phyloP scores from a whole-genome alignment of 2,888 invertebrate genomes.

The Eurytoma californica region DNA sequence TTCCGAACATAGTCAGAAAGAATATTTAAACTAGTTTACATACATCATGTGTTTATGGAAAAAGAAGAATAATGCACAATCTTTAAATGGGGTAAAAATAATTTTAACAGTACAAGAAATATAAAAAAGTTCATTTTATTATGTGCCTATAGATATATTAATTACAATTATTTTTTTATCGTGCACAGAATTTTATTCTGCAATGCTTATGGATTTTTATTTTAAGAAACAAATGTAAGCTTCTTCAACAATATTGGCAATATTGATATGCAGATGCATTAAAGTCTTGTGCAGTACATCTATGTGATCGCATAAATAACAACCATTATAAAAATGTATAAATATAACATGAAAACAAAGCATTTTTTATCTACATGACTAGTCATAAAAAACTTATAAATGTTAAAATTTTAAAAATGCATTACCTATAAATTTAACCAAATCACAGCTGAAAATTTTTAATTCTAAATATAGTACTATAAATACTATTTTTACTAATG shows the following conservation, averaged over 20 bases:
- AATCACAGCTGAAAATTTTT: slow-evolving; percentile 52
- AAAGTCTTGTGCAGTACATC: slow-evolving; percentile 30
- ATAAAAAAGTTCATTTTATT: slow-evolving; percentile 46
- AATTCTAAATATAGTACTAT: slow-evolving; percentile 37
- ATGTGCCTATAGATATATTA: slow-evolving; percentile 27
- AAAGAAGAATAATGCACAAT: neutral
- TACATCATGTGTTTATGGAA: neutral
- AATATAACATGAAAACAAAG: slow-evolving; percentile 16
- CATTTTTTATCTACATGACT: slow-evolving; percentile 32
- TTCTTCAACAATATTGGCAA: slow-evolving; percentile 23
- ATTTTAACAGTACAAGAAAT: slow-evolving; percentile 30
- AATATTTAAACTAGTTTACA: neutral
- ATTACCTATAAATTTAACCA: slow-evolving; percentile 40
- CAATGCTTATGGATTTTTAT: slow-evolving; percentile 8
- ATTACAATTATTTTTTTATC: slow-evolving; percentile 32
- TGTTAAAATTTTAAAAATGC: slow-evolving; percentile 49
- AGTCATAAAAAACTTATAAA: slow-evolving; percentile 42
- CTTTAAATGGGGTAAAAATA: slow-evolving; percentile 13
- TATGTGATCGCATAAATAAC: slow-evolving; percentile 28
- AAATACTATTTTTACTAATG: slow-evolving; percentile 25
- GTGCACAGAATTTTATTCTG: slow-evolving; percentile 23
- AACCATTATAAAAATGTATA: slow-evolving; percentile 36
- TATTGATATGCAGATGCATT: slow-evolving; percentile 47
- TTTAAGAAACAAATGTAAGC: slow-evolving; percentile 19
- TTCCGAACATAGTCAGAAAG: too few relatives aligned